Base-by-base conservation (phyloP, 2,113 vertebrate genomes). In the Fregata magnificens region DNA sequence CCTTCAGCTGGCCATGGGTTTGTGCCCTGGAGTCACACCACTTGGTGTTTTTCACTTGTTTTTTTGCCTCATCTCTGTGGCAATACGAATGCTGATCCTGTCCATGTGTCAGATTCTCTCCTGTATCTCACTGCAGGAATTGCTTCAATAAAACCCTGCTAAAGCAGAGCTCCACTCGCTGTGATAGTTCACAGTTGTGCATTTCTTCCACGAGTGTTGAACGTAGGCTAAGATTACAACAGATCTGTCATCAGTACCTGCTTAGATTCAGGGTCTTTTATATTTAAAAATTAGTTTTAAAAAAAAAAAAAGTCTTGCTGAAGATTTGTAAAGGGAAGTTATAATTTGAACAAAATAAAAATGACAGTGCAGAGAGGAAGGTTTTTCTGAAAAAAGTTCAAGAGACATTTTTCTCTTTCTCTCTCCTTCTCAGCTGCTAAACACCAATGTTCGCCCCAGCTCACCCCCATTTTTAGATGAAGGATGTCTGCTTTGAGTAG, bases 401-500 rank as follows among this genome's bases (percentile, higher is more conserved):
- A 65, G 16, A 74, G 4, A 38, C 19, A 81, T 22, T 12, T 22
- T 84, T 86, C 18, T 63, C 19, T 83, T 88, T 95, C 44, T 66
- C 17, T 83, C 11, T 71, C 58, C 31, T 4, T 34, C 45, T 77
- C 40, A 63, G 28, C 11, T 87, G 52, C 38, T 53, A 49, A 83
- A 63, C 22, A 20, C 5, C 0, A 0, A 32, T 38, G 25, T 17
- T 59, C 25, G 13, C 18, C 42, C n/a, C 29, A 66, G 11, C 13
- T 70, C 5, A 8, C 49, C n/a, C 36, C 20, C n/a, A 20, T 89
- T 87, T 95, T 91, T 79, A 49, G 62, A 87, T 77, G 32, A 97
- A 82, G 20, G 94, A 73, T 70, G 9, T 72, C 40, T 52, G 16
- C 12, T 85, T 66, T 73, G 45, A 80, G 31, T 21, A 86, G 36